Evolutionary conservation across 2,113 vertebrate genomes (phyloP), one percentile per base, ranked within the genome.

Genomic region (Myiozetetes cayanensis): DNA sequence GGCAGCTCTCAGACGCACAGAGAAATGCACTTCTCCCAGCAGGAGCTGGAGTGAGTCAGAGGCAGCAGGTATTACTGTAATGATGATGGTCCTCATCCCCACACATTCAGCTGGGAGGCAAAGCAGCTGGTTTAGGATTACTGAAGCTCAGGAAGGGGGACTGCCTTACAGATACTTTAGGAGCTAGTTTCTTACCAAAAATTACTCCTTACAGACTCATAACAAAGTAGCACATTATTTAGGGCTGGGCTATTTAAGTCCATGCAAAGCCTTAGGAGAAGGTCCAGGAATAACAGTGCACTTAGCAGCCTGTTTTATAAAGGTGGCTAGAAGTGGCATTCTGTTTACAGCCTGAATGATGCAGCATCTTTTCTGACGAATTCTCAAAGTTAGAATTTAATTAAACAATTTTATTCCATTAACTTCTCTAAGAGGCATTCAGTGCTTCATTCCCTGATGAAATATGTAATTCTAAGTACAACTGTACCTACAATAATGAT

Each of bases 31-130:
- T 84, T 76, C 46, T 87, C 74, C 79, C 86, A 88, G 88, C 72
- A 96, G 80, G 86, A 91, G 61, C 61, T 78, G 63, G 15, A 93
- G 75, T 58, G 72, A 93, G 61, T 80, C 75, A 95, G 88, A 80
- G 93, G 68, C 63, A 70, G 88, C 65, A 94, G 76, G 72, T 93
- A 87, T 53, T 85, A 91, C 9, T 76, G 61, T 61, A 49, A 61
- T 11, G 67, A 76, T 13, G 28, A 76, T 73, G 50, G 59, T 56
- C 46, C 46, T 92, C 44, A 25, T n/a, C 41, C 37, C 79, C 59
- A 77, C 0, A 1, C n/a, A 23, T 90, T 94, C 71, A 85, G 59
- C 59, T 92, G 55, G n/a, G 82, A 90, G 79, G 58, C 37, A 73
- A 79, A 83, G 59, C 37, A 50, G 75, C 79, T 58, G n/a, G 41